Base-by-base conservation (phyloP, 2,113 vertebrate species). In the Diphyllodes magnificus region DNA sequence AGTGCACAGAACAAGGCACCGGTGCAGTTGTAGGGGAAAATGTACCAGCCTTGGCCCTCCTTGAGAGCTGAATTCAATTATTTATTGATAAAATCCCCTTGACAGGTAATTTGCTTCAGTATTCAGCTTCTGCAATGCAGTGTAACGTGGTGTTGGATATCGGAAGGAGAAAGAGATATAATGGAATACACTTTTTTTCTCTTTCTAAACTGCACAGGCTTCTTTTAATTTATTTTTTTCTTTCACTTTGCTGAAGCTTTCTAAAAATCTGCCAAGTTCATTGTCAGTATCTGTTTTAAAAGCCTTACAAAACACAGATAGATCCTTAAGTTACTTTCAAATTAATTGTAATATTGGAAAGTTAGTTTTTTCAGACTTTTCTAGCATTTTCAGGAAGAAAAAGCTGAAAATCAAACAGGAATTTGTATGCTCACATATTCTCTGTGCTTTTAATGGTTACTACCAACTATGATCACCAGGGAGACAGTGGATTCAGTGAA, bases 61-160 rank as follows among this genome's bases (percentile, higher is more conserved):
- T 59, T 69, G 63, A 66, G 83, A 77, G 37, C 47, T 37, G 68
- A 88, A 90, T 89, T 95, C 68, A 83, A 83, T 95, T 88, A 86
- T 93, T 92, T 93, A 83, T 86, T 90, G 90, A 89, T 86, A 83
- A 95, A 94, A 90, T 78, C 75, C 91, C 73, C 63, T 50, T 88
- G 76, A 91, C 85, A 83, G 79, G 88, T 92, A 85, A 94, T 93
- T 92, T 95, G 77, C 75, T 86, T 94, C 90, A 61, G 40, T 45
- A 59, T 92, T 88, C 7, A 23, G 31, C 35, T 92, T 82, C 70
- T 85, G 80, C 68, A 77, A 69, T 50, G 71, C 64, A 44, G 57
- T 77, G 49, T 47, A 89, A 81, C 2, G 0, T 47, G 44, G 68
- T 69, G 73, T 51, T 12, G 3, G 66, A 30, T 78, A 30, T 42